A percentile compares a stretch with the other conserved stretches of the same genome.
Conservation (phyloP, 37 sponge, comb jelly and placozoan species). For the Ephydatia muelleri region DNA sequence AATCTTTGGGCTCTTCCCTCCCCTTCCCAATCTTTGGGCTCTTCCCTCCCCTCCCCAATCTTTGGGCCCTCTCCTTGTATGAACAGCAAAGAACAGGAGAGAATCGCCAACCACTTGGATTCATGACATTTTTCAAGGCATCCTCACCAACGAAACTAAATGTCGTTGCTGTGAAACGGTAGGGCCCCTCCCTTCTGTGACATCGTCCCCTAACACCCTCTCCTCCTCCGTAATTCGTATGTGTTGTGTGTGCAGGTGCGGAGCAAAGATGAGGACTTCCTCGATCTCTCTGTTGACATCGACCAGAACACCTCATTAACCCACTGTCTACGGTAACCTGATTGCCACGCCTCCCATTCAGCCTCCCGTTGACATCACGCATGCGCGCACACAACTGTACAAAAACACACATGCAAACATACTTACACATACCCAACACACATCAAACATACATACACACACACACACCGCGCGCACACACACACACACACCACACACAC, state of each 20-base stretch:
- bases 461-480: not conserved
- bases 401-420: not conserved
- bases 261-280: constrained; percentile 93
- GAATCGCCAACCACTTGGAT: constrained; percentile 67
- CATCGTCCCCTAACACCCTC: too few species aligned
- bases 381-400: not conserved
- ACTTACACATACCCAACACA: not conserved
- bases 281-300: constrained; percentile 97
- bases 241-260: constrained; percentile 15
- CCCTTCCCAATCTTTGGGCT: not conserved
- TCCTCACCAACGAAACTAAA: constrained; percentile 91
- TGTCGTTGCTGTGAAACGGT: constrained; percentile 96
- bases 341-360: not conserved
- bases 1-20: not conserved
- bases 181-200: not conserved
- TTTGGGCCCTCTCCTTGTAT: not conserved
- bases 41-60: not conserved
- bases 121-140: constrained; percentile 89
- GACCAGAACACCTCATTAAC: constrained; percentile 96
- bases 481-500: not conserved
- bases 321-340: constrained; percentile 79
- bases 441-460: not conserved
- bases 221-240: not conserved
- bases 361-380: not conserved
- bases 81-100: not conserved